Evolutionary conservation across 1,140 invertebrate genomes (phyloP).

Genomic region (Neomicropteryx cornuta): DNA sequence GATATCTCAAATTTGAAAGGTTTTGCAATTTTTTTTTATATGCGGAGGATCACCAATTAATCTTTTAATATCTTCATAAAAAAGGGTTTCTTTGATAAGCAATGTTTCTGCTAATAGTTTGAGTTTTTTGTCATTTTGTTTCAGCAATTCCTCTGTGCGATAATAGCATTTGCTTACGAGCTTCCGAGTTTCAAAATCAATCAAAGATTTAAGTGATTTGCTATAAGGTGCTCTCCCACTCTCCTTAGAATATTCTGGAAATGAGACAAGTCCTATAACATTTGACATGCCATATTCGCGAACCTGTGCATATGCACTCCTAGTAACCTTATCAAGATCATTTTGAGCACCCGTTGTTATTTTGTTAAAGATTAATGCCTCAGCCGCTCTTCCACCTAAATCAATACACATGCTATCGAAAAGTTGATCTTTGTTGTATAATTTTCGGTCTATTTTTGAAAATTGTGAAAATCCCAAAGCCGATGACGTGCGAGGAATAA

Average conservation of each 20-base stretch:
- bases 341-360: slow-evolving; percentile 81
- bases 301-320: slow-evolving; percentile 72
- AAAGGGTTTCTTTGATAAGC: too few relatives aligned
- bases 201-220: slow-evolving; percentile 58
- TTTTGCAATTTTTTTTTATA: too few relatives aligned
- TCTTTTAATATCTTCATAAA: too few relatives aligned
- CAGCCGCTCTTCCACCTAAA: slow-evolving; percentile 76
- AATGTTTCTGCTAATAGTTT: too few relatives aligned
- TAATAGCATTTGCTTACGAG: slow-evolving; percentile 65
- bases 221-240: slow-evolving; percentile 57
- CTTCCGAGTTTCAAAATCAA: slow-evolving; percentile 67
- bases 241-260: slow-evolving; percentile 52
- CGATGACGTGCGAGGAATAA: slow-evolving; percentile 7
- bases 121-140: slow-evolving; percentile 69
- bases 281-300: slow-evolving; percentile 76
- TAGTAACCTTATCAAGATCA: slow-evolving; percentile 81
- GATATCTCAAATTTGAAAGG: too few relatives aligned
- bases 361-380: slow-evolving; percentile 69
- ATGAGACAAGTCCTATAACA: slow-evolving; percentile 61
- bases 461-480: slow-evolving; percentile 3
- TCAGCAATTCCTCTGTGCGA: slow-evolving; percentile 64
- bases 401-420: slow-evolving; percentile 87
- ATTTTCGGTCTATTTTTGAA: slow-evolving; percentile 65
- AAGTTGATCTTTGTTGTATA: slow-evolving; percentile 63
- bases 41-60: too few relatives aligned